Base-by-base conservation (phyloP, 2,113 vertebrate genomes). In the Tenebrosternarchus preto region DNA sequence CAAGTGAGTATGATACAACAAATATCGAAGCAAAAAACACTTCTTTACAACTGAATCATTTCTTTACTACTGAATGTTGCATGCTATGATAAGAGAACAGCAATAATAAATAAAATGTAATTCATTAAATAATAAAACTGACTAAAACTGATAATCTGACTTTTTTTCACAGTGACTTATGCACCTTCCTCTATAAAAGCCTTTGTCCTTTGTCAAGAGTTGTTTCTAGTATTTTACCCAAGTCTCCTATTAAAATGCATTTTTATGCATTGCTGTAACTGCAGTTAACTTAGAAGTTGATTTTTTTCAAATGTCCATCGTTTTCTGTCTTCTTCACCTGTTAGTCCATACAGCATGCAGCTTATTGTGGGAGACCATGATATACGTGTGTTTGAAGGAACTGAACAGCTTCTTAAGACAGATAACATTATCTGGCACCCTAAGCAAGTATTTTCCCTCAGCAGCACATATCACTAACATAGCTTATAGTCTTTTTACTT, bases 351-450 rank as follows among this genome's bases (percentile, higher is more conserved):
- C 24, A 5, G 43, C 27, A 92, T 92, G 88, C 91, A 91, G 86
- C 50, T 92, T 71, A 86, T 92, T 27, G 83, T 92, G 80, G 92
- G 92, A 69, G 92, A 92, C 25, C 91, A 93, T n/a, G 74, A 91
- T 61, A 0, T 90, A n/a, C 76, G 87, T 16, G 72, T 81, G 46
- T 88, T 82, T 74, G 89, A 91, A 36, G 89, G 89, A 20, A 91
- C 91, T 0, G 89, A 92, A 87, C 88, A 92, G 87, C 85, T 93
- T 70, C 81, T 91, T 84, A 90, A 90, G 79, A 90, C 87, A 0
- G 19, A 92, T 5, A 91, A 50, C 83, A 92, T 92, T 76, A 85
- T 88, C 53, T 93, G 91, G 90, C 89, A 92, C 61, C 89, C 89
- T 0, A 64, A 50, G 88, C 88, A 81, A 85, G 87, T 77, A 9